Base-by-base conservation (phyloP, 1,140 invertebrate species). In the Apocrypta bakeri region DNA sequence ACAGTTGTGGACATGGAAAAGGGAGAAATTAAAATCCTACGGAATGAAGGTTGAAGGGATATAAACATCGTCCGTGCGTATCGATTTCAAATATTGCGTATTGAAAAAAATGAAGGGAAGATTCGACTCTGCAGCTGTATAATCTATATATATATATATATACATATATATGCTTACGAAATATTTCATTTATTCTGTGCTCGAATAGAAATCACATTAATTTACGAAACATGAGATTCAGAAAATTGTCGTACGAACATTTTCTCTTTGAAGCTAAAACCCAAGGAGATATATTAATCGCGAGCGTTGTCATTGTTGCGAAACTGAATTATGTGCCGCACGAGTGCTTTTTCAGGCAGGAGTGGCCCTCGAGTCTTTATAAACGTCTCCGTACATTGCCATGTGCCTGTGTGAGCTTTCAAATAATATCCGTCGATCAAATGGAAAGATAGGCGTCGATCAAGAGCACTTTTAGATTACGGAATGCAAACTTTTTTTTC, bases 11-110 rank as follows among this genome's bases (percentile, higher is more conserved):
- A 78, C 74, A 33, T 24, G 74, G 29, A 76, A 76, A 76, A 76
- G 29, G 56, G 33, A n/a, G 74, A 63, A 76, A 76, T 76, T 76
- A 76, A 76, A 76, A 76, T 63, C 37, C n/a, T n/a, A 33, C 25
- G 48, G 25, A 8, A 6, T 21, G 37, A 24, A 61, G 37, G 71
- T 31, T 0, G 66, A 6, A 12, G 2, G 21, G 37, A 24, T n/a
- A 42, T 73, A 73, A 73, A 73, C 71, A 73, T 73, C n/a, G 37
- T 1, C 48, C 37, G n/a, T 7, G 37, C n/a, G 37, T 27, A 73
- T 73, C 37, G 71, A 73, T 73, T 73, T 73, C 37, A 40, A 73
- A 73, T 73, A 73, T 42, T 42, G 68, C 14, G 56, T 21, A 61
- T 61, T n/a, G n/a, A n/a, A 68, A 27, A 71, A 71, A 71, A 71